Evolutionary conservation across 2,888 invertebrate species (phyloP), one percentile per base, ranked within the genome.

Genomic region (Drosophila recens): DNA sequence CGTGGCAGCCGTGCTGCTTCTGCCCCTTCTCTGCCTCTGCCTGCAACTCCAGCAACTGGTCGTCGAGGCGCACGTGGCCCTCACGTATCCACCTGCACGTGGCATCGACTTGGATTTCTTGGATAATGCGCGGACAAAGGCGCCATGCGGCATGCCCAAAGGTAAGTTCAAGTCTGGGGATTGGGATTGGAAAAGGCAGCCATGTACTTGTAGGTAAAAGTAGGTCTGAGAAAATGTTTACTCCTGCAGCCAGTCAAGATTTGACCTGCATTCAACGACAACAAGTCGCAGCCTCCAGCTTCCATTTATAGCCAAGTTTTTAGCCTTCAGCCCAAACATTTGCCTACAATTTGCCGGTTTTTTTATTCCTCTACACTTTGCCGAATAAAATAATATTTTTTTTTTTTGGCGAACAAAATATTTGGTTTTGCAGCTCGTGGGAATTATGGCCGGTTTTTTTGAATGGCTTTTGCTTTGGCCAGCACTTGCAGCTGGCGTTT

Each of bases 71-170:
- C 98, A 98, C 92, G 97, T 98, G 42, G 96, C 97, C 10, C 94
- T 98, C 59, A 98, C 97, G 11, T 98, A 95, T 93, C 98, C 98
- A 62, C 97, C 97, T 1, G 98, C 98, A 0, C 94, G 98, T 89
- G 95, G 95, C 90, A 97, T 96, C 90, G 97, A 97, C 90, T 94
- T 98, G 93, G 98, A 98, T 93, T 98, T 98, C 93, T 94, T 98
- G 93, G 98, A 98, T 92, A 98, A 96, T 91, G 95, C 96, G 49
- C 95, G 98, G 90, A 98, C 98, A 34, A 96, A 96, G 89, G 96
- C 96, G 72, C 98, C 98, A 69, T 98, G 98, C 92, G 98, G 98
- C 77, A 98, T 98, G 97, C 97, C 98, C 27, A 97, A 96, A 96
- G 97, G 97, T 97, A 93, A 94, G 94, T 91, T 42, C 33, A 23